phyloP scores from a whole-genome alignment of 2,797 vertebrate genomes.

The Thripadectes ignobilis region DNA sequence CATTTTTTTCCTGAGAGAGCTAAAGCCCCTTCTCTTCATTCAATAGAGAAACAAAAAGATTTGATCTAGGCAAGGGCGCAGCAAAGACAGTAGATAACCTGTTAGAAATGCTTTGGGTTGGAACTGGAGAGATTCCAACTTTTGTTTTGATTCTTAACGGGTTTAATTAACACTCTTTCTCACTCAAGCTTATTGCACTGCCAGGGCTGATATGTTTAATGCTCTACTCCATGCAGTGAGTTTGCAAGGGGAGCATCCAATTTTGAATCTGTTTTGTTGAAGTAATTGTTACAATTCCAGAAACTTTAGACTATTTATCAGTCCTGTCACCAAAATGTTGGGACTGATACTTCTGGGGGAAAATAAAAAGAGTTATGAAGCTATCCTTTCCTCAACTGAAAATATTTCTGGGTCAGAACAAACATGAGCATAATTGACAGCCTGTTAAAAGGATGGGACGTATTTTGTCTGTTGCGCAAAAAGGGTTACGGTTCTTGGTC shows the following conservation, averaged over 20 bases:
- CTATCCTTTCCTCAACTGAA: background rate
- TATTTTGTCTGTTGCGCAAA: background rate
- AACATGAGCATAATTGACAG: background rate
- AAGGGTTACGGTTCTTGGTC: background rate
- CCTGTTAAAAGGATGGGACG: background rate
- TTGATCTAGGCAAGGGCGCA: constrained; percentile 5
- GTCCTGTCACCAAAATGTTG: background rate
- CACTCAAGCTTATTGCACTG: background rate
- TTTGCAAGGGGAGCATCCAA: background rate
- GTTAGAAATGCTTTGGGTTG: background rate
- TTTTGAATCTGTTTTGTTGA: background rate
- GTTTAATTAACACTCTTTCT: constrained; percentile 1
- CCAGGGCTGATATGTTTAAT: background rate
- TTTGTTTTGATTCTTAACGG: background rate
- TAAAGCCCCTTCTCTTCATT: background rate
- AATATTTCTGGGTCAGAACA: background rate
- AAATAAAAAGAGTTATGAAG: background rate
- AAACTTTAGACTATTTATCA: background rate
- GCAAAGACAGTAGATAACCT: background rate
- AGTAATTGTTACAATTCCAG: background rate
- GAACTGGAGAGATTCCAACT: background rate
- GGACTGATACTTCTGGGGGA: accelerated
- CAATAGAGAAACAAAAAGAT: background rate
- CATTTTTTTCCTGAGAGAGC: background rate
- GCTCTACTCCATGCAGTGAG: background rate